Percentiles rank a stretch among this genome's conserved stretches.
These are phyloP conservation scores for Grammomys dolichurus DNA, from an alignment of 2,113 vertebrate genomes.

Conservation along the genomic window DNA sequence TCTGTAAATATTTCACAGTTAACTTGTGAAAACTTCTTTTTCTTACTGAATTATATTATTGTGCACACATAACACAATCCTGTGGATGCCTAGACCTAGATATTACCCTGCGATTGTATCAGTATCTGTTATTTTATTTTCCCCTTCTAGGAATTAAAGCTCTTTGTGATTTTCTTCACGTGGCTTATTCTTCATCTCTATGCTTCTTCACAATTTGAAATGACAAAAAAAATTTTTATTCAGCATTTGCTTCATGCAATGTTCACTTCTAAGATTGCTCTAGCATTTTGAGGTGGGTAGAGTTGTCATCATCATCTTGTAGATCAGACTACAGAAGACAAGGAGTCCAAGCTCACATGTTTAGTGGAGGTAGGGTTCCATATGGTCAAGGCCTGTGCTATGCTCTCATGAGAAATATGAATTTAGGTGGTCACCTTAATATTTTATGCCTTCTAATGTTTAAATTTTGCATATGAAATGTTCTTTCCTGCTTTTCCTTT, in stretches of 20 bases:
- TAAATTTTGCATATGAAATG: neutral
- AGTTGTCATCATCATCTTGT: neutral
- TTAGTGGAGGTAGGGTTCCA: neutral
- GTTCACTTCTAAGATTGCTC: neutral
- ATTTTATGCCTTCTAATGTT: neutral
- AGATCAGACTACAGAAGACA: neutral
- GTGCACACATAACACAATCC: fast-evolving
- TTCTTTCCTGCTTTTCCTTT: neutral
- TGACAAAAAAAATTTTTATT: neutral
- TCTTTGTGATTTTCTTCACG: neutral
- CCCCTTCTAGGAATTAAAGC: neutral
- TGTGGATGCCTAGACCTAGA: neutral
- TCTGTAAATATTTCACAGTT: neutral
- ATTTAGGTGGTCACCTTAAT: neutral
- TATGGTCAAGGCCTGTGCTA: neutral
- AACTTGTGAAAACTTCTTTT: neutral
- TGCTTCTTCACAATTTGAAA: neutral
- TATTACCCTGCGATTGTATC: neutral
- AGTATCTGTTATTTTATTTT: neutral
- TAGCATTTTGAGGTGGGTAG: neutral
- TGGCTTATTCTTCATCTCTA: neutral
- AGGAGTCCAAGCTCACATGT: neutral
- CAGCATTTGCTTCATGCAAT: neutral
- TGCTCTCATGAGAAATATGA: neutral
- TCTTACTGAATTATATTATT: neutral